These are phyloP conservation scores for Tetrao urogallus DNA, from an alignment of 2,113 vertebrate species.

Conservation along the genomic window DNA sequence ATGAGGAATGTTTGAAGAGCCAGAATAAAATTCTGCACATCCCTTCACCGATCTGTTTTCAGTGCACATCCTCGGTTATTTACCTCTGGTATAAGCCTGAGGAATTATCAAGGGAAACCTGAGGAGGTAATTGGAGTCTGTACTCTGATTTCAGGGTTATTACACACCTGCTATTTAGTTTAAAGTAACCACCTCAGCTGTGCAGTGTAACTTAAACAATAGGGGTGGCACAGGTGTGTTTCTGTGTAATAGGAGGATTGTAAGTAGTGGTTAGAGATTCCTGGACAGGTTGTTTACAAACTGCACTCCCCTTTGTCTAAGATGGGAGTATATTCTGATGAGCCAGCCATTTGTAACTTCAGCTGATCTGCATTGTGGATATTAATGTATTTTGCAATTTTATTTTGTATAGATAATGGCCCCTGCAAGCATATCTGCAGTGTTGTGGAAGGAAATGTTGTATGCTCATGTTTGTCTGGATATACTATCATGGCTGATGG, in stretches of 20 bases:
- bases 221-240: neutral
- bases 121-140: neutral
- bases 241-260: neutral
- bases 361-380: neutral
- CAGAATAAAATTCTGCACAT: neutral
- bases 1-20: neutral
- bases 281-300: neutral
- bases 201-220: neutral
- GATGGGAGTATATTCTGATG: neutral
- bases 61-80: neutral
- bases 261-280: neutral
- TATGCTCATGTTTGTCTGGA: conserved; percentile 89
- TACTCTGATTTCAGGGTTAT: neutral
- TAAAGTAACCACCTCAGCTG: neutral
- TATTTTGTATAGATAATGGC: conserved; percentile 77
- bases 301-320: neutral
- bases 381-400: neutral
- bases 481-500: conserved; percentile 85
- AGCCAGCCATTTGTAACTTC: neutral
- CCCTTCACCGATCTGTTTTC: neutral
- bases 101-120: neutral
- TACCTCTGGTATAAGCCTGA: neutral
- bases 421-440: conserved; percentile 87
- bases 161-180: neutral
- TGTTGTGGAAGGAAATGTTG: conserved; percentile 53